A percentile compares a stretch with the other conserved stretches of the same genome.
phyloP scores from a whole-genome alignment of 2,888 invertebrate genomes.

The Mellilla xanthometata region DNA sequence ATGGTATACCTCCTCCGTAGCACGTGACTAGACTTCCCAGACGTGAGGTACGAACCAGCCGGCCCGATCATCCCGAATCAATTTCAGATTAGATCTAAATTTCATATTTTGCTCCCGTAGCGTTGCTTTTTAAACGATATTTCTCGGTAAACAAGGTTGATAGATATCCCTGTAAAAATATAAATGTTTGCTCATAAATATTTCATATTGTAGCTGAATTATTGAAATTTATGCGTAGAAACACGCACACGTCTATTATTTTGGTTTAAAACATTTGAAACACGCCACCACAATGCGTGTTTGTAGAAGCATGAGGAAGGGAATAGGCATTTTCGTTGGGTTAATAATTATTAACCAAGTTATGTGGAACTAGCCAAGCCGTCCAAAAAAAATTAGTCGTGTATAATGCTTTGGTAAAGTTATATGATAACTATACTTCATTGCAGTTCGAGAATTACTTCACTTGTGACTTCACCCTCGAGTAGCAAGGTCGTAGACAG shows the following conservation, averaged over 20 bases:
- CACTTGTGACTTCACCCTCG: too few species aligned
- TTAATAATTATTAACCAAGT: too few species aligned
- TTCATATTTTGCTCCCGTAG: constrained; percentile 45
- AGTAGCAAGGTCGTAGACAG: too few species aligned
- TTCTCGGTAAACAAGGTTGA: constrained; percentile 1
- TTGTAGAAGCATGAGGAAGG: background rate
- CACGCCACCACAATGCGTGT: background rate
- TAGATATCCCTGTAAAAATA: background rate
- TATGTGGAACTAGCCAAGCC: too few species aligned
- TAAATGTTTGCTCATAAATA: too few species aligned
- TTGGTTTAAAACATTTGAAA: background rate
- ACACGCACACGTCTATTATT: background rate
- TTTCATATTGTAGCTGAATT: too few species aligned
- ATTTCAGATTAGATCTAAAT: constrained; percentile 70
- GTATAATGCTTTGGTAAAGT: too few species aligned
- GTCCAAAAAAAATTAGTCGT: too few species aligned
- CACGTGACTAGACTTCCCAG: constrained; percentile 57
- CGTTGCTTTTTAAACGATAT: background rate
- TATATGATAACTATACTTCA: too few species aligned
- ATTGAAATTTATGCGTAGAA: too few species aligned
- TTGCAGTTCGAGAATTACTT: too few species aligned
- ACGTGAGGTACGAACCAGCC: constrained; percentile 53
- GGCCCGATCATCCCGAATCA: constrained; percentile 59
- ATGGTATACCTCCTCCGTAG: constrained; percentile 29
- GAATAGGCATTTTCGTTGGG: too few species aligned